Percentiles rank a stretch among this genome's conserved stretches.
These are phyloP conservation scores for Orientallactaga sibirica DNA, from an alignment of 2,797 vertebrate species.

Conservation along the genomic window DNA sequence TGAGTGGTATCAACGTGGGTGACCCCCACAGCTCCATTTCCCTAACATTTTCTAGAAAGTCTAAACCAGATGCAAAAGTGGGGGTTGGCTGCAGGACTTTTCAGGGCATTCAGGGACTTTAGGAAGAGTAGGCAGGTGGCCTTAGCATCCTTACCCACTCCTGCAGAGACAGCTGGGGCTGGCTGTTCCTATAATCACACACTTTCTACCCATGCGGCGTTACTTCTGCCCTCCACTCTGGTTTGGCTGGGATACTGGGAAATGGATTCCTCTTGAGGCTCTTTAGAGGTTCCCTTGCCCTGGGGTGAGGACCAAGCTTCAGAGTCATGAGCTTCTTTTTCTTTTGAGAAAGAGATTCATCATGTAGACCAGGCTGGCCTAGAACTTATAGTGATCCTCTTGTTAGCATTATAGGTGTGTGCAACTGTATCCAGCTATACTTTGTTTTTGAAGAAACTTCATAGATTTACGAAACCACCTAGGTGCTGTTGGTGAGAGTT, in stretches of 20 bases:
- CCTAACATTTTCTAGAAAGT: conserved; percentile 53
- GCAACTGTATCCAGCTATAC: not conserved
- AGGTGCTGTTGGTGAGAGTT: not conserved
- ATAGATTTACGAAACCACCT: conserved; percentile 2
- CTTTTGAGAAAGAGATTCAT: not conserved
- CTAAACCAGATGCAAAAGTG: not conserved
- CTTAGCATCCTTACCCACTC: not conserved
- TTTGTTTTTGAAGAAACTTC: conserved; percentile 42
- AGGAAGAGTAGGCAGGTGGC: not conserved
- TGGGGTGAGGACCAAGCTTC: conserved; percentile 62
- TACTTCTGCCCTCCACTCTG: conserved; percentile 53
- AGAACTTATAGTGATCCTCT: not conserved
- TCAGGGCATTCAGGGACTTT: conserved; percentile 1
- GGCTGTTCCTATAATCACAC: not conserved
- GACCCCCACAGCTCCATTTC: not conserved
- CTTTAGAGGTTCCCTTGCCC: conserved; percentile 63
- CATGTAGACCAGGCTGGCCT: not conserved
- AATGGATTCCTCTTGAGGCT: conserved; percentile 72
- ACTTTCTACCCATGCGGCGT: rapidly evolving
- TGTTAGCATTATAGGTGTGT: not conserved
- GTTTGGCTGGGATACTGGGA: conserved; percentile 35
- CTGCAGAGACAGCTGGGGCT: not conserved
- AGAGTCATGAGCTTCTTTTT: not conserved
- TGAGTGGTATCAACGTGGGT: not conserved
- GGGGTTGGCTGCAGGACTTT: not conserved